Evolutionary conservation across 2,113 vertebrate genomes (phyloP).

Genomic region (Labrus mixtus): DNA sequence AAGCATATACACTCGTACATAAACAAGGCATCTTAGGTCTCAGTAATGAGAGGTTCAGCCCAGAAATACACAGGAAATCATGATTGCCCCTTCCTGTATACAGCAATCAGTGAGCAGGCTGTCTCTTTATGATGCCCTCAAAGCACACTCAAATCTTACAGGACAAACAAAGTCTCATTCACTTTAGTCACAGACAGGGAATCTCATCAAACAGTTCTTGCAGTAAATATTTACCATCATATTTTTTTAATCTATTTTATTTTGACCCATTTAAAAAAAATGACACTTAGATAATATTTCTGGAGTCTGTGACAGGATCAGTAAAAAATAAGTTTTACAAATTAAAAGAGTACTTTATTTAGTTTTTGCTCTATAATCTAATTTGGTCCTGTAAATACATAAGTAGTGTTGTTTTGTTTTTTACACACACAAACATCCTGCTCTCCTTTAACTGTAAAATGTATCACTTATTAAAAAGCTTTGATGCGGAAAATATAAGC

Average conservation of each 20-base stretch:
- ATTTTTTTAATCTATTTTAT: slow-evolving; percentile 2
- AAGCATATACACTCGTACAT: slow-evolving; percentile 39
- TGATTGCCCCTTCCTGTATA: slow-evolving; percentile 39
- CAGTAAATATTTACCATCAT: not conserved
- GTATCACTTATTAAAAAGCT: too few species aligned
- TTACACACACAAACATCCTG: too few species aligned
- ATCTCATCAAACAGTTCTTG: not conserved
- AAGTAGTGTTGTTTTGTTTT: too few species aligned
- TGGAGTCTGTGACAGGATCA: too few species aligned
- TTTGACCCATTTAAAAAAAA: too few species aligned
- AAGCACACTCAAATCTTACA: not conserved
- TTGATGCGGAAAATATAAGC: too few species aligned
- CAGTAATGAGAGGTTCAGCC: slow-evolving; percentile 63
- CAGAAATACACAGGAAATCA: slow-evolving; percentile 64
- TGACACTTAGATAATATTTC: too few species aligned
- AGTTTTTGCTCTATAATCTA: too few species aligned
- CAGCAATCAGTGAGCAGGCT: slow-evolving; percentile 20
- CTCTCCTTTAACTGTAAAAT: too few species aligned
- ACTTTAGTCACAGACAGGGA: not conserved
- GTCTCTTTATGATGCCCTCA: slow-evolving; percentile 22
- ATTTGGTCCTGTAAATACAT: too few species aligned
- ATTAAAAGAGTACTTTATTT: too few species aligned
- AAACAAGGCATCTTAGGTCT: slow-evolving; percentile 63
- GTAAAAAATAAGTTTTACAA: too few species aligned
- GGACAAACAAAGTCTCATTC: not conserved